Evolutionary conservation across 2,888 invertebrate species (phyloP), one percentile per base, ranked within the genome.

Genomic region (Meandrusa payeni): DNA sequence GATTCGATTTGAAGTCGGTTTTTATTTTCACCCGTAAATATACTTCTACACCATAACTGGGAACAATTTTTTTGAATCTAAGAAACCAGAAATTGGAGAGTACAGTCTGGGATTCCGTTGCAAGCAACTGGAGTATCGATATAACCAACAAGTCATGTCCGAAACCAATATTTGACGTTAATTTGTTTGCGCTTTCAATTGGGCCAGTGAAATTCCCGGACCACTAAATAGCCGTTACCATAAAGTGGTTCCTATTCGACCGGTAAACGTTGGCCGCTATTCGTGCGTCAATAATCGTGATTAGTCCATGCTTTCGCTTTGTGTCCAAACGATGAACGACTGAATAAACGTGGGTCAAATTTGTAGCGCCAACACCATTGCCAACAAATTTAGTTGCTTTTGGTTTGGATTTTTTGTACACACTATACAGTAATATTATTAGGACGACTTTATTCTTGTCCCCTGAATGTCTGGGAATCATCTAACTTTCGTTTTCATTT

Each of bases 211-310:
- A 38, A 39, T 29, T 41, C 34, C 20, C 31, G 34, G 15, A 40
- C 44, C 40, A 22, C 36, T 36, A 39, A 29, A 42, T 46, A 39
- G 34, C 26, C 27, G 39, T 50, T 50, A 39, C 48, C 45, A 45
- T 36, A 47, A 50, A 50, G 36, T 36, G 28, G 39, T 40, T 32
- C 29, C 44, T 32, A 41, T 26, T 43, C 37, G 24, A 37, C 43
- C 38, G 43, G 31, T 32, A 27, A 43, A 29, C 41, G 44, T 57
- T 54, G 47, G 52, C 44, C 48, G 61, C 58, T 55, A 65, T 61
- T 67, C 61, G 64, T 63, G 69, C 69, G 64, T 59, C 39, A 54
- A 57, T 59, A 70, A 70, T 67, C 57, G 52, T 56, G 55, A 70
- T 68, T 64, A 51, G 58, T 54, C 57, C 51, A 59, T 54, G 61